Conservation (phyloP, 2,888 invertebrate species). For the Chelonus formosanus region DNA sequence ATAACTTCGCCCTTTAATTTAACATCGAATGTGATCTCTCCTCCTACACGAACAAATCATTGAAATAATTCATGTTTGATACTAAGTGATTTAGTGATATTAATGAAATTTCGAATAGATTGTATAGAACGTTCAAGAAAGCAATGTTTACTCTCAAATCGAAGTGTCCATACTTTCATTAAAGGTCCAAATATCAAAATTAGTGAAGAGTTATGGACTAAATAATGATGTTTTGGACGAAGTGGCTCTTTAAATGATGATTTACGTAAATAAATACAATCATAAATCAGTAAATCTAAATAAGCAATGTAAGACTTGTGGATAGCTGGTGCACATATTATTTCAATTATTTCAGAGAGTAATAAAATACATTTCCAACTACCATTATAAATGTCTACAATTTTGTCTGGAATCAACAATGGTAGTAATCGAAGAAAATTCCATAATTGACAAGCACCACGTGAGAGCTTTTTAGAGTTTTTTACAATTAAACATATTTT, state of each 20-base stretch:
- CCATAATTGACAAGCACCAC: too few species aligned
- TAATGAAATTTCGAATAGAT: conserved; percentile 38
- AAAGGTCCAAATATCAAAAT: conserved; percentile 38
- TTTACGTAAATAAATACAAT: conserved; percentile 32
- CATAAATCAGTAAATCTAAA: conserved; percentile 27
- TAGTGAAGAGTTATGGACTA: conserved; percentile 34
- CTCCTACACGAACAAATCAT: conserved; percentile 4
- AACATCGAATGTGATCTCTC: neutral
- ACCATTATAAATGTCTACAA: conserved; percentile 35
- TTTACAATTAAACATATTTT: too few species aligned
- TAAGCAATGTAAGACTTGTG: conserved; percentile 31
- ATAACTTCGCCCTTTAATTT: neutral
- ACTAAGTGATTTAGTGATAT: conserved; percentile 35
- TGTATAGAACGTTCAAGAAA: conserved; percentile 40
- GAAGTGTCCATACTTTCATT: conserved; percentile 37
- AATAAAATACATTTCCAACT: conserved; percentile 38
- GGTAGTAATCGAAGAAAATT: too few species aligned
- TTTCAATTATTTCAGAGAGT: conserved; percentile 43
- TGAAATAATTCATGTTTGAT: conserved; percentile 21
- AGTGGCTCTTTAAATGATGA: conserved; percentile 22
- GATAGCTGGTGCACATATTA: conserved; percentile 40
- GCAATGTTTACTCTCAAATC: conserved; percentile 45
- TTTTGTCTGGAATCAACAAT: too few species aligned
- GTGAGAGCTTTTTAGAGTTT: too few species aligned
- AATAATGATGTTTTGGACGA: conserved; percentile 39